A percentile compares a stretch with the other conserved stretches of the same genome.
These are phyloP conservation scores for Coelopa pilipes DNA, from an alignment of 2,888 invertebrate genomes.

Conservation along the genomic window DNA sequence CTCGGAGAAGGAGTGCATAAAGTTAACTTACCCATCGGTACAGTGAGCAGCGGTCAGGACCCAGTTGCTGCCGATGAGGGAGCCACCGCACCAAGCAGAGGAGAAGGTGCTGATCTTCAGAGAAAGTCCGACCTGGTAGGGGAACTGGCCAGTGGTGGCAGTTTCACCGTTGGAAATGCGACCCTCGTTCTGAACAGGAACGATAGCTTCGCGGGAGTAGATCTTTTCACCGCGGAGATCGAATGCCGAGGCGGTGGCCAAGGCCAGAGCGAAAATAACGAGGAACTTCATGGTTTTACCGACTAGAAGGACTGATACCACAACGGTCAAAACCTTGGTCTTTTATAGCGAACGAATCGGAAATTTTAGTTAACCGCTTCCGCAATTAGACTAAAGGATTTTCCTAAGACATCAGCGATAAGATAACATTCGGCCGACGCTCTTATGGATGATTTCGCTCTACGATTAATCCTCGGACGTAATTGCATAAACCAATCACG, in stretches of 20 bases:
- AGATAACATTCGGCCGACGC: no score
- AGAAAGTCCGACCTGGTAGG: slow-evolving; percentile 57
- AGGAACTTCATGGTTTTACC: slow-evolving; percentile 53
- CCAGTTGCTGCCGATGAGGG: slow-evolving; percentile 54
- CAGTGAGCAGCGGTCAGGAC: slow-evolving; percentile 62
- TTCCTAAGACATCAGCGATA: no score
- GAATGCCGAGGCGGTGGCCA: slow-evolving; percentile 53
- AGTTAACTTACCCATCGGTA: slow-evolving; percentile 48
- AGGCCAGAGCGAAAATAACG: slow-evolving; percentile 50
- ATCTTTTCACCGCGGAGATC: slow-evolving; percentile 40
- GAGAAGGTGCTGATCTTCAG: slow-evolving; percentile 42
- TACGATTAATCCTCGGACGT: no score
- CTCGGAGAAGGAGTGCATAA: neutral
- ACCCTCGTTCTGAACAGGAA: slow-evolving; percentile 47
- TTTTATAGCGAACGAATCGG: no score
- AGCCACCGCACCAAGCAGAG: slow-evolving; percentile 59
- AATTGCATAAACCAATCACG: no score
- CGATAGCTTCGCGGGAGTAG: slow-evolving; percentile 42
- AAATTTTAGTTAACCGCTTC: neutral
- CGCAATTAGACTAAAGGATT: no score
- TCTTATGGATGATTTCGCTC: no score
- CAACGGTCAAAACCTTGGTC: no score
- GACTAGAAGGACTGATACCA: neutral
- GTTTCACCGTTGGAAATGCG: slow-evolving; percentile 49
- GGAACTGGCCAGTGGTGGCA: slow-evolving; percentile 45